Evolutionary conservation across 2,113 vertebrate genomes (phyloP).

Genomic region (Sebastes fasciatus): DNA sequence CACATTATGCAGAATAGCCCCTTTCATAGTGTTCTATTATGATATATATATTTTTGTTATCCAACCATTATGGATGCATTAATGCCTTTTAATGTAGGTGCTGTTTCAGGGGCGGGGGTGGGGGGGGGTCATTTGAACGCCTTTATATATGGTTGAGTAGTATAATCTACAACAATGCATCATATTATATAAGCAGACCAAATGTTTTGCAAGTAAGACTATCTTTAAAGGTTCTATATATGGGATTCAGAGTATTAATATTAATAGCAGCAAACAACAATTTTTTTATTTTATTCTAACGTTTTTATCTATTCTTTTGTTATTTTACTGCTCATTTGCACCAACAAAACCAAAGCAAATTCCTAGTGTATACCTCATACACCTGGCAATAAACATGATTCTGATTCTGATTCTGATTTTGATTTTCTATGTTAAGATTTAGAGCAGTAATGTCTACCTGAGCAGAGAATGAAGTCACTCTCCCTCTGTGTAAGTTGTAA

Average conservation of each 20-base stretch:
- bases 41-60: background rate
- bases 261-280: background rate
- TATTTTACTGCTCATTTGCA: too few relatives aligned
- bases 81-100: too few relatives aligned
- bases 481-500: too few relatives aligned
- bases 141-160: too few relatives aligned
- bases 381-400: too few relatives aligned
- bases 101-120: too few relatives aligned
- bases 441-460: background rate
- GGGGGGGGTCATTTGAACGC: too few relatives aligned
- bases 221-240: background rate
- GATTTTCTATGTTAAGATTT: background rate
- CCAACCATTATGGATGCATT: too few relatives aligned
- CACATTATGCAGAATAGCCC: background rate
- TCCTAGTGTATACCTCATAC: too few relatives aligned
- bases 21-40: background rate
- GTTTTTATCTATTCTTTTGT: too few relatives aligned
- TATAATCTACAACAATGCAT: background rate
- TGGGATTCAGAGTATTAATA: background rate
- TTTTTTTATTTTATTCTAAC: background rate
- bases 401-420: too few relatives aligned
- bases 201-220: background rate
- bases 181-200: background rate
- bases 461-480: background rate
- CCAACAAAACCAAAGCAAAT: too few relatives aligned